Percentiles rank a stretch among this genome's conserved stretches.
phyloP scores from a whole-genome alignment of 2,113 vertebrate genomes.

The Lynx canadensis region DNA sequence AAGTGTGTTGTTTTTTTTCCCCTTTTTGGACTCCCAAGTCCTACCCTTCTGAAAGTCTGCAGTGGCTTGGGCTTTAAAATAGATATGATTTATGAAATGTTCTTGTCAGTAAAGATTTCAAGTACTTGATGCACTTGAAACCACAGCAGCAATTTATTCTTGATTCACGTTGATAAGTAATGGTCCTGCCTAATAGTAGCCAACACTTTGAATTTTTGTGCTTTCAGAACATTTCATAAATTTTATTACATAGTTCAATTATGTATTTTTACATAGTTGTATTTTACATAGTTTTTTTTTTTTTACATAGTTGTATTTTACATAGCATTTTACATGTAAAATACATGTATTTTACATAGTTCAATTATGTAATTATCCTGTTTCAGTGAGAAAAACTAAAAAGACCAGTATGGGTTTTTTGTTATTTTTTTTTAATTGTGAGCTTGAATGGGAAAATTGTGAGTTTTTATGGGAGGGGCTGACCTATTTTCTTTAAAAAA shows the following conservation, averaged over 20 bases:
- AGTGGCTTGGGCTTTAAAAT: neutral
- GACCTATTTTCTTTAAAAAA: neutral
- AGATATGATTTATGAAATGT: neutral
- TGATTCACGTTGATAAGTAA: neutral
- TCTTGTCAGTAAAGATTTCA: neutral
- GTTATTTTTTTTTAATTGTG: neutral
- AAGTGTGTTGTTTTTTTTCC: neutral
- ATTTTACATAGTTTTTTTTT: too few relatives aligned
- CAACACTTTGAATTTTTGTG: neutral
- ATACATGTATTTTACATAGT: neutral
- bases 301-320: too few relatives aligned
- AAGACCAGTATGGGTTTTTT: neutral
- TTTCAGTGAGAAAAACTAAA: neutral
- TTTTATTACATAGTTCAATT: neutral
- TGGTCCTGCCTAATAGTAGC: neutral
- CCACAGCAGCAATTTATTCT: neutral
- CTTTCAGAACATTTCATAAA: neutral
- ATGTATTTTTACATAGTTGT: too few relatives aligned
- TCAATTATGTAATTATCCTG: neutral
- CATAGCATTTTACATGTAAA: neutral
- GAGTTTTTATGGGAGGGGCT: neutral
- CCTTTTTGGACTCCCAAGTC: neutral
- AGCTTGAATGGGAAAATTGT: neutral
- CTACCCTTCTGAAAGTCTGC: neutral
- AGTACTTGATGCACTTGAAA: neutral